These are phyloP conservation scores for Delichon dasypus DNA, from an alignment of 2,797 vertebrate species.

Conservation along the genomic window DNA sequence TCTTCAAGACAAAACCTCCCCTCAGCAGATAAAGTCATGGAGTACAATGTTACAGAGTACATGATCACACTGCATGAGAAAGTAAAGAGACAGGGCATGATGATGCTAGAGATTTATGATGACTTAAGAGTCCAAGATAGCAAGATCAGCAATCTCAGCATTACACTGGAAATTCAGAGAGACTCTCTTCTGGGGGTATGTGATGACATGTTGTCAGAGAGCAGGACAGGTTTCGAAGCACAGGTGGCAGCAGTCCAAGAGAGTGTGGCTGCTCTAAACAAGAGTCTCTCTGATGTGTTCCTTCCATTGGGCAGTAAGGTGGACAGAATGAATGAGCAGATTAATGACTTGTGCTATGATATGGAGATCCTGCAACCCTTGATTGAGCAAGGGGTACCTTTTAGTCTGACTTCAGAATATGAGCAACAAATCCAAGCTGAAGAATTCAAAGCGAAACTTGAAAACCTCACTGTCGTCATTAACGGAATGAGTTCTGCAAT, in stretches of 20 bases:
- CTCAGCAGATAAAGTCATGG: neutral
- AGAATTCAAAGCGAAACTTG: slow-evolving; percentile 59
- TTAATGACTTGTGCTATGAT: slow-evolving; percentile 80
- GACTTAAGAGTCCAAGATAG: slow-evolving; percentile 73
- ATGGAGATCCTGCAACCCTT: slow-evolving; percentile 81
- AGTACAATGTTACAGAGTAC: slow-evolving; percentile 64
- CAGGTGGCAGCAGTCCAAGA: slow-evolving; percentile 69
- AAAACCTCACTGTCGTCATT: slow-evolving; percentile 65
- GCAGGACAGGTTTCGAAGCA: slow-evolving; percentile 65
- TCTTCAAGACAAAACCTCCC: neutral
- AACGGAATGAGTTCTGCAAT: slow-evolving; percentile 60
- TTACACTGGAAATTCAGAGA: slow-evolving; percentile 66
- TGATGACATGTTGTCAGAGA: slow-evolving; percentile 71
- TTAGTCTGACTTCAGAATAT: slow-evolving; percentile 45
- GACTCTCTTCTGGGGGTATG: slow-evolving; percentile 61
- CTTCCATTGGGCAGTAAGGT: slow-evolving; percentile 73
- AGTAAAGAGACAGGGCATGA: slow-evolving; percentile 71
- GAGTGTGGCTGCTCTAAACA: slow-evolving; percentile 71
- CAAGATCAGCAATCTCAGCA: slow-evolving; percentile 76
- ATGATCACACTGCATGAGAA: slow-evolving; percentile 66
- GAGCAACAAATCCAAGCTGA: slow-evolving; percentile 61
- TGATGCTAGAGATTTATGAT: slow-evolving; percentile 71
- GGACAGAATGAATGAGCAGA: slow-evolving; percentile 79
- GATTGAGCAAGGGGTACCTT: slow-evolving; percentile 72
- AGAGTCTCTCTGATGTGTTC: slow-evolving; percentile 70